Conservation (phyloP, 2,888 invertebrate genomes). For the Coleophora deauratella region DNA sequence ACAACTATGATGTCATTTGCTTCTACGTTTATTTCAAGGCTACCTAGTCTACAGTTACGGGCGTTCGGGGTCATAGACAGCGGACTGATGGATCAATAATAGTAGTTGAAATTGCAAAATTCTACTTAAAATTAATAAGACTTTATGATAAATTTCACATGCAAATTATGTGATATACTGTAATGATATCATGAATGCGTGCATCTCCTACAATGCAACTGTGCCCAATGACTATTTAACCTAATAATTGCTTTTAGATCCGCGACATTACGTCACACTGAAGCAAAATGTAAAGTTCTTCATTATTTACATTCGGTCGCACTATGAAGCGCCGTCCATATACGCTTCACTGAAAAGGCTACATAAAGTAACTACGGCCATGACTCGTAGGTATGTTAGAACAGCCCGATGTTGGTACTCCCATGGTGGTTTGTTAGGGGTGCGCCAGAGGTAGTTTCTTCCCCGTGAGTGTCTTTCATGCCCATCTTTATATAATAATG, state of each 20-base stretch:
- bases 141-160: constrained; percentile 30
- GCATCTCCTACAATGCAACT: constrained; percentile 71
- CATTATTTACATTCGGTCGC: constrained; percentile 57
- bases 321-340: constrained; percentile 55
- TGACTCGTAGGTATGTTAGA: constrained; percentile 27
- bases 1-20: constrained; percentile 28
- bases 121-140: too few relatives aligned
- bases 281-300: constrained; percentile 60
- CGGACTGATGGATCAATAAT: not conserved
- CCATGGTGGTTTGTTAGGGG: constrained; percentile 26
- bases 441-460: constrained; percentile 38
- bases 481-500: constrained; percentile 39
- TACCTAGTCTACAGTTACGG: not conserved
- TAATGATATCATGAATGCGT: constrained; percentile 46
- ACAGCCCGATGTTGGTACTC: constrained; percentile 1
- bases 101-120: too few relatives aligned
- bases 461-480: constrained; percentile 34
- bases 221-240: constrained; percentile 67
- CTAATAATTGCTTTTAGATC: constrained; percentile 43
- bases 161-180: constrained; percentile 29
- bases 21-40: constrained; percentile 18
- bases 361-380: constrained; percentile 46
- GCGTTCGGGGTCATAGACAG: too few relatives aligned
- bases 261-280: constrained; percentile 70
- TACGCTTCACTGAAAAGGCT: constrained; percentile 60